Evolutionary conservation across 2,888 invertebrate genomes (phyloP), one percentile per base, ranked within the genome.

Genomic region (Dyspetes luteomarginatus): DNA sequence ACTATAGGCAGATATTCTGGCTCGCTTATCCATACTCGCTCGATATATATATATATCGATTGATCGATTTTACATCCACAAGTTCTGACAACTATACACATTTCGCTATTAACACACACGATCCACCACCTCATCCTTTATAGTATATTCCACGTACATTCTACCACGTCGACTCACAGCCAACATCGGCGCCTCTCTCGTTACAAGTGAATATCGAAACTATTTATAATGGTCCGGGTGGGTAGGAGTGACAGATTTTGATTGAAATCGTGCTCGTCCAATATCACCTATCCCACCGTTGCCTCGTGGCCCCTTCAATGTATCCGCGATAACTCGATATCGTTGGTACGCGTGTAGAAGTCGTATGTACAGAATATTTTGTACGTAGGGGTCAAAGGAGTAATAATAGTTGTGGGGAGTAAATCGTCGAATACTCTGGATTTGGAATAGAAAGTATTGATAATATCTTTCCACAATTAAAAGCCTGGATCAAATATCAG

Each of bases 211-310:
- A 74, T 65, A 74, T 74, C 43, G 30, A 56, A 67, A 75, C 48
- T 75, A 67, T 75, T 75, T 58, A 48, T 75, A 75, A 30, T 36
- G n/a, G 45, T 15, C 17, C 15, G 2, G n/a, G 26, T 5, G 41
- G 15, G 55, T 24, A 52, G 9, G 15, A 30, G 74, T 75, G 56
- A 58, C 74, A 67, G 58, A 75, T 67, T 75, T 58, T 75, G 67
- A 75, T 75, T 75, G 74, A 67, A 75, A 75, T 75, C 74, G 74
- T 65, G 74, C 65, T 41, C 36, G 36, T 15, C 17, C 48, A 48
- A 48, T 36, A 36, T 36, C 36, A 36, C 30, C 50, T 41, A 41
- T 50, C 4, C 36, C 30, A 50, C 17, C 17, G 50, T 60, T n/a
- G 9, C 24, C 36, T 15, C 22, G n/a, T 19, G 5, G 30, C 15